Conservation (phyloP, 2,888 invertebrate genomes). For the Tenthredo amoena region DNA sequence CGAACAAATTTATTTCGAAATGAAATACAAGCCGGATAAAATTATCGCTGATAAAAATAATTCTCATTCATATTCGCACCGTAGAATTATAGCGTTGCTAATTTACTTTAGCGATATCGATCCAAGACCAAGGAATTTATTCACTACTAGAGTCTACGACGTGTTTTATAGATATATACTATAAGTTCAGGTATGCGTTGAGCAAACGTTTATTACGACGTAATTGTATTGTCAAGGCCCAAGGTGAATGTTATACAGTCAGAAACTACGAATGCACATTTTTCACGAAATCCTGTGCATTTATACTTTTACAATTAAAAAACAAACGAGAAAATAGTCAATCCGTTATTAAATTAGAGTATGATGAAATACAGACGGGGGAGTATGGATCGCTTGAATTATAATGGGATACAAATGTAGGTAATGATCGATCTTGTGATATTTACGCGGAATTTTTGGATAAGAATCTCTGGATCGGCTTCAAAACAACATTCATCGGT, state of each 20-base stretch:
- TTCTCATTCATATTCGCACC: background rate
- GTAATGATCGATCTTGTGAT: too few relatives aligned
- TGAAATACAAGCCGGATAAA: background rate
- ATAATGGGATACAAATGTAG: background rate
- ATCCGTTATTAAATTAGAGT: background rate
- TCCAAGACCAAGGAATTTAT: background rate
- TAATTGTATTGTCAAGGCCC: conserved; percentile 34
- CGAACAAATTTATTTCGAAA: background rate
- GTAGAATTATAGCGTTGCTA: background rate
- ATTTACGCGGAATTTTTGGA: background rate
- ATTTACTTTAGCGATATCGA: background rate
- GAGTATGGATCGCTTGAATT: background rate
- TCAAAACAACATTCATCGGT: background rate
- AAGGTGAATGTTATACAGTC: conserved; percentile 37
- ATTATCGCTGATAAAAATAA: background rate
- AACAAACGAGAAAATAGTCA: background rate
- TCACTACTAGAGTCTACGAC: background rate
- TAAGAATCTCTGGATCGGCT: background rate
- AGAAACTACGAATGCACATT: conserved; percentile 7
- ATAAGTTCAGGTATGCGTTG: background rate
- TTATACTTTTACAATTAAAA: background rate
- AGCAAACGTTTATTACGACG: background rate
- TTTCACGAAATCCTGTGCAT: background rate
- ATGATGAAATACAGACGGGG: background rate
- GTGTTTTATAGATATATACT: background rate